A percentile compares a stretch with the other conserved stretches of the same genome.
phyloP scores from a whole-genome alignment of 2,888 invertebrate species.

The Pristionchus maxplancki region DNA sequence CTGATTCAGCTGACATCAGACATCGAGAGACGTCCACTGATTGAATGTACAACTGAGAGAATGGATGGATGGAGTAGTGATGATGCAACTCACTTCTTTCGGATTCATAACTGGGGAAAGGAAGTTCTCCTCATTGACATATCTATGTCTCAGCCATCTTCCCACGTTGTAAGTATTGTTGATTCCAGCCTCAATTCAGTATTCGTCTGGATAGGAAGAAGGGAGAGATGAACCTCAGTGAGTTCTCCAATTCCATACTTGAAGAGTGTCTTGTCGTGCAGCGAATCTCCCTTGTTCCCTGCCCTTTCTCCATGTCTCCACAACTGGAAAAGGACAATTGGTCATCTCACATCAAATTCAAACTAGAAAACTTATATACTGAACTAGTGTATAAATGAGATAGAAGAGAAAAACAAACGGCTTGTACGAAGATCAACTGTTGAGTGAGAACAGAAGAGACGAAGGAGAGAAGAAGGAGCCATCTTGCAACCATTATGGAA shows the following conservation, averaged over 20 bases:
- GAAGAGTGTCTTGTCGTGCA: conserved; percentile 19
- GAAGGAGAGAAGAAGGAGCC: conserved; percentile 11
- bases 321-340: conserved; percentile 7
- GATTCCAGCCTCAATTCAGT: conserved; percentile 21
- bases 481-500: not conserved
- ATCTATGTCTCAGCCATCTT: conserved; percentile 18
- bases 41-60: conserved; percentile 33
- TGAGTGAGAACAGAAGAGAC: conserved; percentile 13
- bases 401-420: not conserved
- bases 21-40: conserved; percentile 30
- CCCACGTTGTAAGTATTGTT: conserved; percentile 47
- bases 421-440: conserved; percentile 8
- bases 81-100: not conserved
- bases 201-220: not conserved
- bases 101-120: conserved; percentile 4
- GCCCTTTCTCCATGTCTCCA: conserved; percentile 40
- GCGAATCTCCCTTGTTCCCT: conserved; percentile 20
- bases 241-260: conserved; percentile 47
- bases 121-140: not conserved
- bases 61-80: not conserved
- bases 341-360: too few species aligned
- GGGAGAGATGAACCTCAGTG: not conserved
- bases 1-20: conserved; percentile 40
- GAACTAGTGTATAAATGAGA: not conserved
- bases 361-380: too few species aligned